These are phyloP conservation scores for Acleris cristana DNA, from an alignment of 2,888 invertebrate species.

Conservation along the genomic window DNA sequence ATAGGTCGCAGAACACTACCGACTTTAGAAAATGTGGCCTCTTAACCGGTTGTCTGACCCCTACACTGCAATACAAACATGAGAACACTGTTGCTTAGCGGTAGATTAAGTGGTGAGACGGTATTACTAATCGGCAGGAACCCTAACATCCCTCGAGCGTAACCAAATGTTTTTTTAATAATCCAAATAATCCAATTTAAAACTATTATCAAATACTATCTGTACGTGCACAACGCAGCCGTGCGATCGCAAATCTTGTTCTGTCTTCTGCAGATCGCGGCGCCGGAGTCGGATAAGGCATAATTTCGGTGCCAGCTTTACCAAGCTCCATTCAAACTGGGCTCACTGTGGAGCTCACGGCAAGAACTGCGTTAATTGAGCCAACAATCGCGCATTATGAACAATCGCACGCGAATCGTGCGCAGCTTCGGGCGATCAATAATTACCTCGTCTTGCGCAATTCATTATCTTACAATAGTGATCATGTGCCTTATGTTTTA, in stretches of 20 bases:
- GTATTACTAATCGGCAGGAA: too few relatives aligned
- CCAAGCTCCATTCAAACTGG: too few relatives aligned
- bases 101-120: too few relatives aligned
- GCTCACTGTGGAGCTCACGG: too few relatives aligned
- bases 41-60: background rate
- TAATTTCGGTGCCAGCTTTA: too few relatives aligned
- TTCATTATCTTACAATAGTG: slow-evolving; percentile 41
- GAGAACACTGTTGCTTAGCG: background rate
- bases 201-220: too few relatives aligned
- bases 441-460: slow-evolving; percentile 47
- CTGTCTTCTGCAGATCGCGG: slow-evolving; percentile 28
- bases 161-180: too few relatives aligned
- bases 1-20: too few relatives aligned
- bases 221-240: slow-evolving; percentile 55
- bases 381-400: slow-evolving; percentile 69
- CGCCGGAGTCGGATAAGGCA: slow-evolving; percentile 56
- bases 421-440: slow-evolving; percentile 42
- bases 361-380: slow-evolving; percentile 60
- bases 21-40: too few relatives aligned
- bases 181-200: too few relatives aligned
- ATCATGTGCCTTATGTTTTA: background rate
- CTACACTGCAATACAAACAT: background rate
- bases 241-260: slow-evolving; percentile 55
- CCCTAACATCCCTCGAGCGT: too few relatives aligned
- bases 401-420: slow-evolving; percentile 58